Evolutionary conservation across 1,140 invertebrate species (phyloP), one percentile per base, ranked within the genome.

Genomic region (Aphelenchoides besseyi): DNA sequence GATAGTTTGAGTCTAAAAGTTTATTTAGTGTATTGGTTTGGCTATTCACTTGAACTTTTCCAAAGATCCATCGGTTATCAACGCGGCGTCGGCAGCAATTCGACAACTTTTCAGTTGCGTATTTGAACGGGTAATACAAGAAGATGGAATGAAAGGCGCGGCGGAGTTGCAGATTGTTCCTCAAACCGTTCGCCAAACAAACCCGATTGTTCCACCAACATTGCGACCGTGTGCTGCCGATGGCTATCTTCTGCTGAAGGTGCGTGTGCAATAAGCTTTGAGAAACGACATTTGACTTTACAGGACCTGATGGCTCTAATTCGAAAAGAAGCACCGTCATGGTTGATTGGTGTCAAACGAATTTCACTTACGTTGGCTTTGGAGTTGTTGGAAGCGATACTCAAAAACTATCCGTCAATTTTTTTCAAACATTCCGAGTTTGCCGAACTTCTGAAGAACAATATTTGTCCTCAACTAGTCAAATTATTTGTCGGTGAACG

Each of bases 401-500:
- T 98, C 23, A 92, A 91, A 48, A 90, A 92, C 77, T 98, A 94
- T 87, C 91, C 92, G 30, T 88, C 90, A 41, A 91, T 97, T 37
- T 98, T 98, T 87, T 92, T 91, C 81, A 91, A 94, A 91, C 93
- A 97, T 86, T 88, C 90, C 33, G 94, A 98, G 85, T 98, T 98
- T 84, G 91, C 91, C 79, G 93, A 96, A 84, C 86, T 98, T 33
- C 84, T 98, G 12, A 97, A 97, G 86, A 95, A 98, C 85, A 88
- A 92, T 75, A 94, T 98, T 0, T 98, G 95, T 86, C 95, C 95
- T 8, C 87, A 98, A 76, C 92, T 98, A 0, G 97, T 98, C 68
- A 95, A 96, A 86, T 86, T 98, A 69, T 98, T 98, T 86, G 98
- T 95, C 8, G 94, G 95, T 16, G 97, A 95, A 85, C 91, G 94